These are phyloP conservation scores for Clupea harengus DNA, from an alignment of 2,113 vertebrate species.

Conservation along the genomic window DNA sequence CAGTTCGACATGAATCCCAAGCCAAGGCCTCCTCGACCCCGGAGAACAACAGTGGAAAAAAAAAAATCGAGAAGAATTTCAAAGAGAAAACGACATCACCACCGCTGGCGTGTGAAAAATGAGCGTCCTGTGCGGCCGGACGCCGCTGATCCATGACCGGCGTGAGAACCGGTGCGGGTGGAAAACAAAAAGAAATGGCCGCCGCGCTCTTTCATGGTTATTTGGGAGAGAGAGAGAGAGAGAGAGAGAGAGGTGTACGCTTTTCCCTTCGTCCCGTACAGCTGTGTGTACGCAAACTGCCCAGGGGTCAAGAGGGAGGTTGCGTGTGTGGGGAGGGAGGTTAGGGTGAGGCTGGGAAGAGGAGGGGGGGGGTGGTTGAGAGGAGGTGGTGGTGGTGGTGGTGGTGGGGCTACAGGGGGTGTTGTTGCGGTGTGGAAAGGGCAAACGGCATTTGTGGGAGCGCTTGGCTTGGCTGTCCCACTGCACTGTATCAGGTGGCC, in stretches of 20 bases:
- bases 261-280: conserved; percentile 32
- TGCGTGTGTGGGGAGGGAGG: conserved; percentile 18
- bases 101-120: neutral
- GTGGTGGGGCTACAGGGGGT: neutral
- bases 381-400: neutral
- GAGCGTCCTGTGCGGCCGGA: conserved; percentile 28
- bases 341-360: conserved; percentile 9
- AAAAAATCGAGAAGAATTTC: neutral
- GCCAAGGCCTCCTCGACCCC: neutral
- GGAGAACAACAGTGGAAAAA: neutral
- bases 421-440: neutral
- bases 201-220: neutral
- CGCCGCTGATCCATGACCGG: conserved; percentile 20
- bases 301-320: conserved; percentile 11
- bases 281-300: conserved; percentile 13
- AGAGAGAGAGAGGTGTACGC: neutral
- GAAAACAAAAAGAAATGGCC: conserved; percentile 23
- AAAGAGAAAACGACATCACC: conserved; percentile 17
- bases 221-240: neutral
- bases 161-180: conserved; percentile 42
- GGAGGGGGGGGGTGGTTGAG: neutral
- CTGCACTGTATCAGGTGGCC: conserved; percentile 51
- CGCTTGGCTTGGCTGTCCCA: neutral
- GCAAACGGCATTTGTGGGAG: neutral
- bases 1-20: neutral